phyloP scores from a whole-genome alignment of 1,140 invertebrate species.

The Drosophila santomea region DNA sequence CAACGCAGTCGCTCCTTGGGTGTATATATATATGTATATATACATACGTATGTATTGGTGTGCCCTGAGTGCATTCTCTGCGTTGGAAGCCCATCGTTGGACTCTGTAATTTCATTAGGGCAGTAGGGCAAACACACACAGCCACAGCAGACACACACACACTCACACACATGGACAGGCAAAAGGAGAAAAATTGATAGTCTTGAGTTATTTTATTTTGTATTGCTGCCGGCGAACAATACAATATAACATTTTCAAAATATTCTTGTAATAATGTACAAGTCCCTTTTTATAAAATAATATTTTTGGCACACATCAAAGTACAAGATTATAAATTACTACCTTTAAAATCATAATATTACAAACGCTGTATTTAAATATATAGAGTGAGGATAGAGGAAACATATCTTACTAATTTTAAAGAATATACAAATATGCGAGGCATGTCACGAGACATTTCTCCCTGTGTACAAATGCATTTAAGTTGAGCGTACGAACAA shows the following conservation, averaged over 20 bases:
- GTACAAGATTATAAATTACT: too few species aligned
- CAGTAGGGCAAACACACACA: conserved; percentile 75
- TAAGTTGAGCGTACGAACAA: conserved; percentile 5
- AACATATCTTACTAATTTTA: too few species aligned
- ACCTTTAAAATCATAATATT: too few species aligned
- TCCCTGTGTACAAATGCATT: conserved; percentile 10
- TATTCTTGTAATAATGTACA: too few species aligned
- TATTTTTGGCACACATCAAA: too few species aligned
- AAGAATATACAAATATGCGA: too few species aligned
- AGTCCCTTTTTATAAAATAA: too few species aligned
- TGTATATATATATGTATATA: not conserved
- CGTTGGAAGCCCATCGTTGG: conserved; percentile 50
- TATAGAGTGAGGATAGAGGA: too few species aligned
- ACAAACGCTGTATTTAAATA: too few species aligned
- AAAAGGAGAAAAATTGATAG: conserved; percentile 1
- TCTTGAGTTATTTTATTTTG: not conserved
- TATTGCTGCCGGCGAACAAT: not conserved
- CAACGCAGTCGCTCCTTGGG: conserved; percentile 4
- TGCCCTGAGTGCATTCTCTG: conserved; percentile 62
- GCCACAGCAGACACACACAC: conserved; percentile 13
- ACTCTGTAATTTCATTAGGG: conserved; percentile 79
- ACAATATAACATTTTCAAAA: too few species aligned
- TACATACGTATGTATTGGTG: conserved; percentile 8
- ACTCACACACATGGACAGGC: conserved; percentile 1
- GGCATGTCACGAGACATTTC: not conserved